phyloP scores from a whole-genome alignment of 2,888 invertebrate species.

The Heteromurus nitidus region DNA sequence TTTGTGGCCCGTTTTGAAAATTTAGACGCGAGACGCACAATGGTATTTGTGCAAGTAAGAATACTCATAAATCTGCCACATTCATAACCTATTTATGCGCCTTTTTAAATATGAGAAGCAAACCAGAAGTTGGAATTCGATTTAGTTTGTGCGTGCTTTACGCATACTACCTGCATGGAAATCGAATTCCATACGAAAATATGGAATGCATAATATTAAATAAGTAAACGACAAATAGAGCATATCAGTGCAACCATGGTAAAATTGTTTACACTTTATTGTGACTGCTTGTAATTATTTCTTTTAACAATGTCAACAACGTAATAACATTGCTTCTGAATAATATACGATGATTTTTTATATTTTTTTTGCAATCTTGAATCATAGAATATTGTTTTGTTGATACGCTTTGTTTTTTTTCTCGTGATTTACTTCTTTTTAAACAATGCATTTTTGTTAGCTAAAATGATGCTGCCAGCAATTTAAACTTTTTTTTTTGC shows the following conservation, averaged over 20 bases:
- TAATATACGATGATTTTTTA: constrained; percentile 19
- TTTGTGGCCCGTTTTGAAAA: too few relatives aligned
- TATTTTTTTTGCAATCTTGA: constrained; percentile 35
- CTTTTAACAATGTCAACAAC: constrained; percentile 59
- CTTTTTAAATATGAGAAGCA: too few relatives aligned
- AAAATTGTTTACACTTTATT: constrained; percentile 61
- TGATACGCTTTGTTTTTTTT: constrained; percentile 25
- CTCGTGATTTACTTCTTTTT: background rate
- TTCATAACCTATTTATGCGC: too few relatives aligned
- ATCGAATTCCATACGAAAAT: too few relatives aligned
- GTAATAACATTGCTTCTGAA: constrained; percentile 58
- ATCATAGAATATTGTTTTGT: constrained; percentile 18
- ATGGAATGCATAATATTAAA: too few relatives aligned
- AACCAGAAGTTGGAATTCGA: too few relatives aligned
- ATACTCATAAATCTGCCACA: too few relatives aligned
- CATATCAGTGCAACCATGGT: constrained; percentile 52
- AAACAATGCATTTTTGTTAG: constrained; percentile 23
- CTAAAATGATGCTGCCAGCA: constrained; percentile 31
- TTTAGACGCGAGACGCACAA: too few relatives aligned
- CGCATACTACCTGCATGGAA: too few relatives aligned
- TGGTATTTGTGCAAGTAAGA: too few relatives aligned
- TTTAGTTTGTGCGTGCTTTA: too few relatives aligned
- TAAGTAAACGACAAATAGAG: too few relatives aligned
- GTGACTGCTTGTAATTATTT: constrained; percentile 57
- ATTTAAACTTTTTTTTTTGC: background rate